A percentile compares a stretch with the other conserved stretches of the same genome.
Evolutionary conservation across 2,888 invertebrate species (phyloP).

Genomic region (Eupithecia inturbata): DNA sequence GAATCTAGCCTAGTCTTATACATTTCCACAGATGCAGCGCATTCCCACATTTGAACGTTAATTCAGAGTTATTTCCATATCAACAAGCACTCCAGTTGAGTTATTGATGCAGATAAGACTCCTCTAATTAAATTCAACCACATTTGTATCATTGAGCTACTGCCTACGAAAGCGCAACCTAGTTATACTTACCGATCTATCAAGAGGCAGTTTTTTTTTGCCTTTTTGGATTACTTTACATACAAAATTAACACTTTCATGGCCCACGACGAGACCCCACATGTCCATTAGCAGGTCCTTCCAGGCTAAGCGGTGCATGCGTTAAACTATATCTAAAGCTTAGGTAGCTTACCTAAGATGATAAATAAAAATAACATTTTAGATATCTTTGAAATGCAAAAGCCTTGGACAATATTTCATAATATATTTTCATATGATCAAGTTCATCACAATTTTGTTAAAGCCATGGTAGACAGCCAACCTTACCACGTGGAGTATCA

Average conservation of each 20-base stretch:
- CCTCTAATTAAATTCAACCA: slow-evolving; percentile 38
- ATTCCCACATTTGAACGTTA: neutral
- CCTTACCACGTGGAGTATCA: neutral
- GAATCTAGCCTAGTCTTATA: neutral
- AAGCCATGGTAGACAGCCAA: neutral
- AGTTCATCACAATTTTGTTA: neutral
- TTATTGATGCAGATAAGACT: slow-evolving; percentile 45
- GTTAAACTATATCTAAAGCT: neutral
- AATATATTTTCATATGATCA: neutral
- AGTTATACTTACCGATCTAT: neutral
- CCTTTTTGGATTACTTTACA: neutral
- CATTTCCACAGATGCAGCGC: neutral
- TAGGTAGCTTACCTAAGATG: neutral
- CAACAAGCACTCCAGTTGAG: slow-evolving; percentile 28
- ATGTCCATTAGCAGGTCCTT: too few species aligned
- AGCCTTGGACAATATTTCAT: neutral
- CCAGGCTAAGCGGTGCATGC: too few species aligned
- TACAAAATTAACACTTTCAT: neutral
- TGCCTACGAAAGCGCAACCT: neutral
- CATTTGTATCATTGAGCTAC: slow-evolving; percentile 10
- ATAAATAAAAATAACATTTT: neutral
- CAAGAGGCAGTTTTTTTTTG: neutral
- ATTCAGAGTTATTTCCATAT: slow-evolving; percentile 15
- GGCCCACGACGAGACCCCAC: neutral
- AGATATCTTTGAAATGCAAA: neutral